Evolutionary conservation across 2,113 vertebrate species (phyloP).

Genomic region (Hepsetus odoe): DNA sequence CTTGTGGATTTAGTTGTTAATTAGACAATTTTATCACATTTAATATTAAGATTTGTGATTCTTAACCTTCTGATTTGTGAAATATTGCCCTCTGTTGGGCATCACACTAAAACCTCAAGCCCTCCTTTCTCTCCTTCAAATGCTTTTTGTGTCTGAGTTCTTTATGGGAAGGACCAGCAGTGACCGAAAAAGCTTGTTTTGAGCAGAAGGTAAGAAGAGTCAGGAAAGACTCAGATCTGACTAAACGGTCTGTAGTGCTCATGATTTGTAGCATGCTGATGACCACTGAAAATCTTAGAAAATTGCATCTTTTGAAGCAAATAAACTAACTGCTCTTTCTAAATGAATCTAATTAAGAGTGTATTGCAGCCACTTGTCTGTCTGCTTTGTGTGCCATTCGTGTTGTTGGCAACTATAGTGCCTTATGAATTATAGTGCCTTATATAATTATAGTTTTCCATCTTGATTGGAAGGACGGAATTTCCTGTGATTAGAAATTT

Average conservation of each 20-base stretch:
- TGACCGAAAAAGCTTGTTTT: constrained; percentile 77
- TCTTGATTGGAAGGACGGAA: not conserved
- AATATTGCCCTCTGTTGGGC: constrained; percentile 57
- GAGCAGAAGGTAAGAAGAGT: constrained; percentile 87
- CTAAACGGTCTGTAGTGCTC: not conserved
- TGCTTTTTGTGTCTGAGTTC: constrained; percentile 77
- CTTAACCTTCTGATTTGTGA: constrained; percentile 16
- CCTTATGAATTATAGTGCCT: constrained; percentile 31
- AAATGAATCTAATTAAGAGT: not conserved
- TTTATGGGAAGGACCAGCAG: constrained; percentile 62
- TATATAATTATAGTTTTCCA: constrained; percentile 34
- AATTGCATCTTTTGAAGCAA: not conserved
- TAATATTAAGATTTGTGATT: not conserved
- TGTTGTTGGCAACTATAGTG: not conserved
- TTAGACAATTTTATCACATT: not conserved
- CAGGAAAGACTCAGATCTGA: constrained; percentile 45
- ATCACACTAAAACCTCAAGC: constrained; percentile 22
- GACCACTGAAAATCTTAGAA: not conserved
- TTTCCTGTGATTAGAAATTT: constrained; percentile 5
- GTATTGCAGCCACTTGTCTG: constrained; percentile 2
- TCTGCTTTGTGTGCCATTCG: not conserved
- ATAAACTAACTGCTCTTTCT: not conserved
- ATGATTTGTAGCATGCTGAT: constrained; percentile 28
- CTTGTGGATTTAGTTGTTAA: not conserved
- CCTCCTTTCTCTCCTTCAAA: constrained; percentile 56